A percentile compares a stretch with the other conserved stretches of the same genome.
phyloP scores from a whole-genome alignment of 2,888 invertebrate species.

The Hylaea fasciaria region DNA sequence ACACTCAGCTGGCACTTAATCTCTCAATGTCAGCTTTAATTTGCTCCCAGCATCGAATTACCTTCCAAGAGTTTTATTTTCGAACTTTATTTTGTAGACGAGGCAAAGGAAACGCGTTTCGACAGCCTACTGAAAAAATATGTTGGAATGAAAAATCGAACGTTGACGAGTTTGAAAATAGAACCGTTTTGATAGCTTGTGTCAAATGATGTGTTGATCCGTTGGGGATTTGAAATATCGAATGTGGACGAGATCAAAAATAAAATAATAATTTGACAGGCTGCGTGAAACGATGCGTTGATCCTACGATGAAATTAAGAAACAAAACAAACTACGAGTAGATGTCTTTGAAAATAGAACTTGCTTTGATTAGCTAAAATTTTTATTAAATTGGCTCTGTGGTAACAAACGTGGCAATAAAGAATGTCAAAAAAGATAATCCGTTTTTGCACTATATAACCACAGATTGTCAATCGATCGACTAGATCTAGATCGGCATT shows the following conservation, averaged over 20 bases:
- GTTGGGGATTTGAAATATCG: conserved; percentile 21
- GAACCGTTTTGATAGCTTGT: conserved; percentile 25
- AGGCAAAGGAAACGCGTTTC: conserved; percentile 75
- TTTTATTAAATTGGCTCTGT: no score
- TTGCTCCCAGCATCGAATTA: conserved; percentile 79
- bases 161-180: conserved; percentile 35
- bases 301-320: conserved; percentile 2
- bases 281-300: conserved; percentile 4
- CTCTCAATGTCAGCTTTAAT: conserved; percentile 84
- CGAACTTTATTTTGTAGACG: conserved; percentile 63
- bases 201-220: conserved; percentile 26
- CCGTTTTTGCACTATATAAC: no score
- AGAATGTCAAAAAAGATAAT: no score
- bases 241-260: conserved; percentile 5
- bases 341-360: conserved; percentile 2
- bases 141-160: conserved; percentile 46
- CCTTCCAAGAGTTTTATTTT: conserved; percentile 80
- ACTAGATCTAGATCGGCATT: no score
- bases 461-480: no score
- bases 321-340: no score
- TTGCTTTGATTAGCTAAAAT: no score
- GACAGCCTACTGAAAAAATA: conserved; percentile 62
- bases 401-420: no score
- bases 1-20: conserved; percentile 75
- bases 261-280: conserved; percentile 4